Percentiles rank a stretch among this genome's conserved stretches.
Conservation (phyloP, 2,113 vertebrate species). For the Notarius lentiginosus region DNA sequence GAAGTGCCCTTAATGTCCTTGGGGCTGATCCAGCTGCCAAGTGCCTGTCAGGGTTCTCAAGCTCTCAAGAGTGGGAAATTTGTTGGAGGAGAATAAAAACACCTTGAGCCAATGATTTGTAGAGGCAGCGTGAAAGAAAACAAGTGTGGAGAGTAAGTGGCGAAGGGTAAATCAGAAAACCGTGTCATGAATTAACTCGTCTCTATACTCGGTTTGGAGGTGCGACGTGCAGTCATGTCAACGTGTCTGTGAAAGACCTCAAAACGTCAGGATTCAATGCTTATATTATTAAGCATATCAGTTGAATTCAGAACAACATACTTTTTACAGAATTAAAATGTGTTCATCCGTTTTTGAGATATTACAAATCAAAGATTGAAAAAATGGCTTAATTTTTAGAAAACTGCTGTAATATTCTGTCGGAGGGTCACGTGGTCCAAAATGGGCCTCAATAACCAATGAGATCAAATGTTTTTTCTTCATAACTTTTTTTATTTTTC, state of each 20-base stretch:
- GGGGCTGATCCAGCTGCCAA: slow-evolving; percentile 47
- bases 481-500: too few relatives aligned
- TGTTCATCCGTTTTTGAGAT: too few relatives aligned
- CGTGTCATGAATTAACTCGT: slow-evolving; percentile 44
- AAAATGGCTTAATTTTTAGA: too few relatives aligned
- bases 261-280: neutral
- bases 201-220: neutral
- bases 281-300: neutral
- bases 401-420: too few relatives aligned
- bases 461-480: too few relatives aligned
- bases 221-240: neutral
- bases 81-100: slow-evolving; percentile 43
- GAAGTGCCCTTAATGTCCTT: slow-evolving; percentile 41
- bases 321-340: too few relatives aligned
- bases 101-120: slow-evolving; percentile 31
- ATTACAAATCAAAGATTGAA: too few relatives aligned
- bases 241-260: neutral
- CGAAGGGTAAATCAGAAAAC: slow-evolving; percentile 21
- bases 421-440: too few relatives aligned
- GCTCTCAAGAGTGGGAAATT: slow-evolving; percentile 35
- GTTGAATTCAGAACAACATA: too few relatives aligned
- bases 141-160: slow-evolving; percentile 6
- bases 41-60: slow-evolving; percentile 45
- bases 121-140: slow-evolving; percentile 35
- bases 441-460: too few relatives aligned